A percentile compares a stretch with the other conserved stretches of the same genome.
Evolutionary conservation across 2,888 invertebrate genomes (phyloP).

Genomic region (Linnaemya tessellans): DNA sequence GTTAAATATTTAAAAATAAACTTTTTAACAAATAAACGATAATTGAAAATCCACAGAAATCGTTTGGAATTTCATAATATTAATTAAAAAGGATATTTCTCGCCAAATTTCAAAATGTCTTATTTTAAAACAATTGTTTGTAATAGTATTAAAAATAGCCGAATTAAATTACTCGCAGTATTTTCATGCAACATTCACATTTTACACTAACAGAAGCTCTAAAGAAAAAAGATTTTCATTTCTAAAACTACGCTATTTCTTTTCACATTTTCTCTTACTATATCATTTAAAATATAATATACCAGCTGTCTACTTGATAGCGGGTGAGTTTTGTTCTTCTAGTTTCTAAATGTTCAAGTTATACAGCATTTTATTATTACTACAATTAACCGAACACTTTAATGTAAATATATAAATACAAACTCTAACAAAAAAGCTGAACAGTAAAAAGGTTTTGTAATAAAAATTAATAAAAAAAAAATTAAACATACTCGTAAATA

Average conservation of each 20-base stretch:
- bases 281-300: conserved; percentile 47
- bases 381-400: conserved; percentile 29
- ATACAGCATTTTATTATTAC: conserved; percentile 18
- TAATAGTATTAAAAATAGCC: too few relatives aligned
- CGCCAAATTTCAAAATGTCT: too few relatives aligned
- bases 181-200: conserved; percentile 28
- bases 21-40: too few relatives aligned
- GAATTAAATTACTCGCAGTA: too few relatives aligned
- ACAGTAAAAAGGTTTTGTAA: conserved; percentile 46
- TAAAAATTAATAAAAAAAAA: background rate
- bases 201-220: conserved; percentile 33
- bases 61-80: too few relatives aligned
- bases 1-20: too few relatives aligned
- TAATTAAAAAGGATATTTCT: too few relatives aligned
- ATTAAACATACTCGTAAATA: too few relatives aligned
- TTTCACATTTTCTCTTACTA: conserved; percentile 62
- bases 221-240: conserved; percentile 34
- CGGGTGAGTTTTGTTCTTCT: conserved; percentile 82
- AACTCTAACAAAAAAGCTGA: conserved; percentile 19
- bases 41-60: too few relatives aligned
- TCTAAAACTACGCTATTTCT: conserved; percentile 66
- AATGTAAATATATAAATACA: conserved; percentile 29
- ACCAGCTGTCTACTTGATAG: conserved; percentile 84
- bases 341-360: conserved; percentile 44
- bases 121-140: too few relatives aligned